phyloP scores from a whole-genome alignment of 2,113 vertebrate genomes.

The Gobius niger region DNA sequence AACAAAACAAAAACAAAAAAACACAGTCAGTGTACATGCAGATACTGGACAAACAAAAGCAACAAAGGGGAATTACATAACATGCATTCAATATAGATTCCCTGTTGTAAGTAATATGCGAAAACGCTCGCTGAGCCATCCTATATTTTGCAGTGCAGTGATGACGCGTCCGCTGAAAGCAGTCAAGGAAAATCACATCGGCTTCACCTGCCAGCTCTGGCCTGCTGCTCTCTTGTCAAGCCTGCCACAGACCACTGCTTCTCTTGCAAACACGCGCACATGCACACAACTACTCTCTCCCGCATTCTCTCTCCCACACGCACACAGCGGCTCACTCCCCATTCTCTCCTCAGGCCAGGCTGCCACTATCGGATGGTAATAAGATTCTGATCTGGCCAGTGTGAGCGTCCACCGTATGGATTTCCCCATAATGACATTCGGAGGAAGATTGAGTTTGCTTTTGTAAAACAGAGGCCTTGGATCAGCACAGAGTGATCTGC shows the following conservation, averaged over 20 bases:
- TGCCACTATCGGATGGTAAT: constrained; percentile 61
- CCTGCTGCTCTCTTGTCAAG: constrained; percentile 59
- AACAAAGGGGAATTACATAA: background rate
- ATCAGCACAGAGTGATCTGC: constrained; percentile 54
- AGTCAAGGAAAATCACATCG: constrained; percentile 59
- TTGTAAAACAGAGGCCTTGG: constrained; percentile 55
- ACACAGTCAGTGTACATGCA: background rate
- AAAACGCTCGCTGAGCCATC: background rate
- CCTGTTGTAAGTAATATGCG: background rate
- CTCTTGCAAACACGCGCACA: constrained; percentile 35
- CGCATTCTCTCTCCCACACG: constrained; percentile 25
- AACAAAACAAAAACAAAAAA: too few relatives aligned
- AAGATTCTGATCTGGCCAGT: constrained; percentile 61
- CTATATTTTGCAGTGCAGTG: constrained; percentile 44
- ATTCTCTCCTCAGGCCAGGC: constrained; percentile 28
- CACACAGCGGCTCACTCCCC: constrained; percentile 29
- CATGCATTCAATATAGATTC: background rate
- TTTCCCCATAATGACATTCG: constrained; percentile 66
- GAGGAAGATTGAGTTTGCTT: constrained; percentile 66
- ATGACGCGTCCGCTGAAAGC: constrained; percentile 55
- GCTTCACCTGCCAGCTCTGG: constrained; percentile 60
- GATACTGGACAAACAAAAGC: background rate
- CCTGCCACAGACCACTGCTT: constrained; percentile 54
- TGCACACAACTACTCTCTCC: constrained; percentile 25
- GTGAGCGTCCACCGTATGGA: constrained; percentile 51